Evolutionary conservation across 2,888 invertebrate species (phyloP), one percentile per base, ranked within the genome.

Genomic region (Eupithecia pulchellata): DNA sequence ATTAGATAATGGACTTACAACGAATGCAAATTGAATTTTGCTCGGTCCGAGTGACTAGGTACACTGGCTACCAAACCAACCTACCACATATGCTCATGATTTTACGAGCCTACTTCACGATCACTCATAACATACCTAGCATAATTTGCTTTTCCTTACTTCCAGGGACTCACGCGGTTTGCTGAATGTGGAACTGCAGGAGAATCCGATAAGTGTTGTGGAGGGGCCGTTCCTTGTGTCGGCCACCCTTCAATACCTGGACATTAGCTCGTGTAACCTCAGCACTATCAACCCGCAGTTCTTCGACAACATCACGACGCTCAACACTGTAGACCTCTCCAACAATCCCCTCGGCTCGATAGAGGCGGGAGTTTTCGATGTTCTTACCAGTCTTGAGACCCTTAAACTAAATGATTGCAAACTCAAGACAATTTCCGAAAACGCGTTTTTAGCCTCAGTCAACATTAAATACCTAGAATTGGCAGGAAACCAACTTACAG

Each of bases 321-420:
- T 97, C 27, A 96, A 95, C 73, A 96, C 95, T n/a, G 87, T 97
- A n/a, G 96, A 97, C 83, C 88, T 97, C 13, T 96, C 96, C 5
- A 93, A 95, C 71, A 97, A 97, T 86, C 96, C 96, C 4, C 89
- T 97, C 1, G 89, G 90, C 71, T 87, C 86, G 11, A 89, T 97
- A 62, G 95, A 95, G 60, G 89, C 95, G 0, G 95, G 95, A 32
- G 92, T 95, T 1, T 96, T 97, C 79, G 95, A 96, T 78, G 95
- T 95, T 20, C 88, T 97, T 52, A 95, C 94, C n/a, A 96, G 95
- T 81, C 88, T 97, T 34, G 96, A 96, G 79, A 95, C 95, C 61
- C 86, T 97, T 17, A 96, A 96, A 83, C 89, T 97, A 67, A 96
- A 96, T 81, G 92, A 95, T 75, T 97, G 97, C 84, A 95, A 96